These are phyloP conservation scores for Crotalus helleri DNA, from an alignment of 2,113 vertebrate genomes.

Conservation along the genomic window DNA sequence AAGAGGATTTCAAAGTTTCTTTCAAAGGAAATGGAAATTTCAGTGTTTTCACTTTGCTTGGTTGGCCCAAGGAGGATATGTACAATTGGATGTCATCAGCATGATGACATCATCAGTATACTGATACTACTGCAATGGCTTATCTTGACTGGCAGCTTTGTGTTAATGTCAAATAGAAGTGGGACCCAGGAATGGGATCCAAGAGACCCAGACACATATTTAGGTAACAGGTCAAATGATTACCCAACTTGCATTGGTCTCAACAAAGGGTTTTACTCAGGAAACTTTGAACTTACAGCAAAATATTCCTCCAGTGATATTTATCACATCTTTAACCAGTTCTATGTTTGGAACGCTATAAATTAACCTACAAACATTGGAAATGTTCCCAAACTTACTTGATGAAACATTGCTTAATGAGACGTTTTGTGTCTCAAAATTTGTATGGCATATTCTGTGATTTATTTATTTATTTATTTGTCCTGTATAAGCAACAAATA, in stretches of 20 bases:
- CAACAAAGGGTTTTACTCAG: background rate
- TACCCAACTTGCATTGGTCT: background rate
- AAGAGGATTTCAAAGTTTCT: background rate
- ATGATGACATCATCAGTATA: background rate
- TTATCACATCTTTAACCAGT: background rate
- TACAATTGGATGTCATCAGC: background rate
- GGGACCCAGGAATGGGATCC: background rate
- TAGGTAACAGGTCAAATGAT: background rate
- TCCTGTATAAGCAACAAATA: background rate
- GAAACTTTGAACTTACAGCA: background rate
- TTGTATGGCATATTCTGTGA: background rate
- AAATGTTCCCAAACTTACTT: slow-evolving; percentile 9
- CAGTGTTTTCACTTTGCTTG: background rate
- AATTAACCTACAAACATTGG: background rate
- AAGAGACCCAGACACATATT: background rate
- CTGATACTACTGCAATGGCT: background rate
- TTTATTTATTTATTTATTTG: slow-evolving; percentile 7
- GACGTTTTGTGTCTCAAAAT: slow-evolving; percentile 10
- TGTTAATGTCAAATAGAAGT: background rate
- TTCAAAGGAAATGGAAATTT: background rate
- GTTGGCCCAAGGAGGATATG: background rate
- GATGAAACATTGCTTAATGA: slow-evolving; percentile 4
- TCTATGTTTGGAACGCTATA: background rate
- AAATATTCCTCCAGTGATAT: background rate
- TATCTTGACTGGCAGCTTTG: background rate